Evolutionary conservation across 2,888 invertebrate species (phyloP), one percentile per base, ranked within the genome.

Genomic region (Craniophora ligustri): DNA sequence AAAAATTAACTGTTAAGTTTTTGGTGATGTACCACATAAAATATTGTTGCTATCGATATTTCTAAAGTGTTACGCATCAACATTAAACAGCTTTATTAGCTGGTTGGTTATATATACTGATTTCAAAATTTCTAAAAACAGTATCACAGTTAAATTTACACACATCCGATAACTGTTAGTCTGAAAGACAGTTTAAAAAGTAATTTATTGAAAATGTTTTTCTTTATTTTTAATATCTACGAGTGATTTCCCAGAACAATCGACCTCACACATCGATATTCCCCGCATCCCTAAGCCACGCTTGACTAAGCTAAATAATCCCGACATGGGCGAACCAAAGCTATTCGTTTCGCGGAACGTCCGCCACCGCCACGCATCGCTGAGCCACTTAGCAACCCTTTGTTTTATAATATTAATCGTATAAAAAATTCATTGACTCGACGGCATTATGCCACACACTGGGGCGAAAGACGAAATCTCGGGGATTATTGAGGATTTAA

Each of bases 311-410:
- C 91, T 91, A 86, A 91, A 83, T 78, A 77, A 76, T 76, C 81
- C 82, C 78, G 91, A 91, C 87, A 64, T 56, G 57, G 75, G 62
- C 69, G 69, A 75, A 76, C 76, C 78, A 82, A 84, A 78, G 78
- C 80, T 85, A 81, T 79, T 79, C 72, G 78, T 77, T 90, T 89
- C 88, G 88, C 82, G 78, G 89, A 88, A 87, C 76, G 68, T 70
- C 76, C 78, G 77, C 77, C 74, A 72, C 75, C 65, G 72, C 66
- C 77, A 80, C 82, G 87, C 85, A 68, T 79, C 84, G 73, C 59
- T 79, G 77, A 71, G 60, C 79, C 82, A 84, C 81, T 77, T 81
- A 79, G 80, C 76, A 78, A 76, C 71, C 72, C 75, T 76, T 77
- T 77, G 73, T 78, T 76, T 68, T 67, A 55, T 58, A 75, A 77